Conservation (phyloP, 2,888 invertebrate genomes). For the Xestia xanthographa region DNA sequence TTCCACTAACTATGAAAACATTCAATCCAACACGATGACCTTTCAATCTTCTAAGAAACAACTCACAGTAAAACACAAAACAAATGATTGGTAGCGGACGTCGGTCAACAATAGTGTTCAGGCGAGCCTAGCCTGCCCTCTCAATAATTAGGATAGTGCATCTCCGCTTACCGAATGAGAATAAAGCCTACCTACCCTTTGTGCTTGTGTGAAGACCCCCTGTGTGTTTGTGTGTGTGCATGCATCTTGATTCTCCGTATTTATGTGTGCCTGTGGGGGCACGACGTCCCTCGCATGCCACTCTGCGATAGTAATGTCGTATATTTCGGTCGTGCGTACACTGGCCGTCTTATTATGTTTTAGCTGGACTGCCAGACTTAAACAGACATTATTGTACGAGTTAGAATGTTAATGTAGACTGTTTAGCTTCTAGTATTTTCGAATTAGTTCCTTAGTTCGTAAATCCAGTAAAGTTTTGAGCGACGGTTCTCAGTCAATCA, state of each 20-base stretch:
- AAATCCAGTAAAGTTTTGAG: neutral
- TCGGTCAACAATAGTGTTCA: constrained; percentile 77
- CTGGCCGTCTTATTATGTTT: constrained; percentile 80
- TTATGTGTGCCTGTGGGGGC: constrained; percentile 78
- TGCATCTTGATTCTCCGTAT: constrained; percentile 84
- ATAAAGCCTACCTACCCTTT: constrained; percentile 86
- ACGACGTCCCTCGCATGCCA: constrained; percentile 81
- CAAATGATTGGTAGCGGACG: constrained; percentile 67
- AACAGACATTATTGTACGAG: constrained; percentile 24
- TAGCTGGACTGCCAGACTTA: constrained; percentile 54
- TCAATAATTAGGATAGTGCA: constrained; percentile 92
- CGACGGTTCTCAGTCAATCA: constrained; percentile 16
- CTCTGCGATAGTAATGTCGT: constrained; percentile 84
- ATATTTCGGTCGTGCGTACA: constrained; percentile 83
- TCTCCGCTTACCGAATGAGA: constrained; percentile 88
- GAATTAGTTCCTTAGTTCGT: neutral
- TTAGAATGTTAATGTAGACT: constrained; percentile 1
- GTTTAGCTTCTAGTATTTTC: neutral
- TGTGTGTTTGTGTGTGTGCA: constrained; percentile 73
- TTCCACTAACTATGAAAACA: neutral
- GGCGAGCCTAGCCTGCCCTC: constrained; percentile 76
- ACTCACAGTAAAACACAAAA: constrained; percentile 55
- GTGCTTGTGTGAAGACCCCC: constrained; percentile 76
- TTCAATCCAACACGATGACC: neutral
- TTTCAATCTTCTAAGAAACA: constrained; percentile 27